These are phyloP conservation scores for Drosophila bifasciata DNA, from an alignment of 1,140 invertebrate species.

Conservation along the genomic window DNA sequence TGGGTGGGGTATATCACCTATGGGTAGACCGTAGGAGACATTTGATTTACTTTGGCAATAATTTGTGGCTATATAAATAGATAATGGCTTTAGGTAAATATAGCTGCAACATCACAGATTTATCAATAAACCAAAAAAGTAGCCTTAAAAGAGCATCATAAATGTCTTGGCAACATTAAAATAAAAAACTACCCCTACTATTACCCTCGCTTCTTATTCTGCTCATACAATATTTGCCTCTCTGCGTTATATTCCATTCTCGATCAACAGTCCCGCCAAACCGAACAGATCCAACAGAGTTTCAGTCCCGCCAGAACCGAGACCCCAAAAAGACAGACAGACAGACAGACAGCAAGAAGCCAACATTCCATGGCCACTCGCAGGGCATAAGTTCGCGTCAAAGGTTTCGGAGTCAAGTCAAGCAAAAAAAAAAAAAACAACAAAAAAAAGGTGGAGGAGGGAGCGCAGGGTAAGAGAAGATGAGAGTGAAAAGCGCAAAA, in stretches of 20 bases:
- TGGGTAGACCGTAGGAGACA: no score
- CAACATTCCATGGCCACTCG: slow-evolving; percentile 81
- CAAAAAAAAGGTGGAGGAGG: no score
- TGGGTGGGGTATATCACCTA: no score
- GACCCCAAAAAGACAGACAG: slow-evolving; percentile 14
- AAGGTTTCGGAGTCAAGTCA: slow-evolving; percentile 70
- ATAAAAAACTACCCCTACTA: no score
- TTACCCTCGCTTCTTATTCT: no score
- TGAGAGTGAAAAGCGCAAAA: slow-evolving; percentile 61
- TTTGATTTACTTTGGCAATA: no score
- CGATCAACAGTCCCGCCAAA: slow-evolving; percentile 39
- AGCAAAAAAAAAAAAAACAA: slow-evolving; percentile 18
- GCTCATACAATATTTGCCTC: not conserved
- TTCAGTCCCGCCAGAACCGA: slow-evolving; percentile 51
- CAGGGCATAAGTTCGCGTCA: slow-evolving; percentile 82
- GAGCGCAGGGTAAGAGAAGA: slow-evolving; percentile 22
- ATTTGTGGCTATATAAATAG: no score
- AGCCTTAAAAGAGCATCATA: no score
- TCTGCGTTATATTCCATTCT: slow-evolving; percentile 21
- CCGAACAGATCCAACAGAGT: slow-evolving; percentile 26
- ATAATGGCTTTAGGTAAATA: no score
- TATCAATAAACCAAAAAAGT: no score
- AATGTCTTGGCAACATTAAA: no score
- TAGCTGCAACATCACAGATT: no score
- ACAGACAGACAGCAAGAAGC: slow-evolving; percentile 61